Conservation (phyloP, 2,113 vertebrate genomes). For the Oreotrochilus melanogaster region DNA sequence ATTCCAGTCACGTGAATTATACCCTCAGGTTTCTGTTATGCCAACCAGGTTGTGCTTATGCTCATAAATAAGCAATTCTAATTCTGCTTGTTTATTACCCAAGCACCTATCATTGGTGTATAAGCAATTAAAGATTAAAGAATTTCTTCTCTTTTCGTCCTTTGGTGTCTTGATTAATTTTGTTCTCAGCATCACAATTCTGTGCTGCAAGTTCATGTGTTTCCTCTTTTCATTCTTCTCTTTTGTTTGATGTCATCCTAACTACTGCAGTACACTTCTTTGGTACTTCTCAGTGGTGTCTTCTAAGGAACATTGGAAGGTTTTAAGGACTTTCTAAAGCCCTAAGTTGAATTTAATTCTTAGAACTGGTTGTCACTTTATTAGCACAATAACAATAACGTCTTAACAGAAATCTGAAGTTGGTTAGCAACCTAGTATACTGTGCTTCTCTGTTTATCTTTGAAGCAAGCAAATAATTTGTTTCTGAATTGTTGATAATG, state of each 20-base stretch:
- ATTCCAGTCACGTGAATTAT: conserved; percentile 32
- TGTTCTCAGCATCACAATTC: conserved; percentile 36
- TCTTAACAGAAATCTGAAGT: neutral
- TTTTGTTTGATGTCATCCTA: conserved; percentile 18
- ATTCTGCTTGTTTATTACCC: conserved; percentile 53
- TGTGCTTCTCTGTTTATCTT: neutral
- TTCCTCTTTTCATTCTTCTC: conserved; percentile 25
- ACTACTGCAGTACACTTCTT: neutral
- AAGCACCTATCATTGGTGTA: conserved; percentile 18
- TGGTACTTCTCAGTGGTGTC: neutral
- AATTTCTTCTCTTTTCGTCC: conserved; percentile 29
- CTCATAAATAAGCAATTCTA: conserved; percentile 68
- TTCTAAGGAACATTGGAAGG: neutral
- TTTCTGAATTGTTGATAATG: neutral
- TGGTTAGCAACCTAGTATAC: neutral
- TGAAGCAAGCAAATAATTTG: neutral
- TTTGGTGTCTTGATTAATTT: conserved; percentile 67
- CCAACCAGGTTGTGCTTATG: conserved; percentile 17
- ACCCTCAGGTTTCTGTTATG: conserved; percentile 14
- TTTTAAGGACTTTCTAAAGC: neutral
- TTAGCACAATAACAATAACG: neutral
- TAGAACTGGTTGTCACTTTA: neutral
- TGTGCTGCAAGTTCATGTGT: neutral
- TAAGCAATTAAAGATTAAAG: conserved; percentile 69
- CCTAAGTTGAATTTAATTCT: neutral